Percentiles rank a stretch among this genome's conserved stretches.
Evolutionary conservation across 2,888 invertebrate genomes (phyloP).

Genomic region (Apamea monoglypha): DNA sequence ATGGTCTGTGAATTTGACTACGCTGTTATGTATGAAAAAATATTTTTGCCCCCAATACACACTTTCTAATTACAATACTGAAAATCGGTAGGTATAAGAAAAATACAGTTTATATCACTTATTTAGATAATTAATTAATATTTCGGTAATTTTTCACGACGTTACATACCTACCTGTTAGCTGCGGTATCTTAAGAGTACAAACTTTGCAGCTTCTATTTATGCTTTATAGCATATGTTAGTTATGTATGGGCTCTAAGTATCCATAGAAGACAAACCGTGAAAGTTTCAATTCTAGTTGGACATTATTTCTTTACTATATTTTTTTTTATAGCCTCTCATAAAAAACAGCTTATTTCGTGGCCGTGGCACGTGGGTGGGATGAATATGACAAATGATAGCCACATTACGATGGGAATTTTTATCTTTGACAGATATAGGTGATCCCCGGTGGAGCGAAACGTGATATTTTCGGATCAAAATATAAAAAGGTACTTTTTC

Average conservation of each 20-base stretch:
- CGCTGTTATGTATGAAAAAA: too few relatives aligned
- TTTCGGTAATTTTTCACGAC: too few relatives aligned
- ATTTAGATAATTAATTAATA: too few relatives aligned
- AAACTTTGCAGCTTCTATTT: background rate
- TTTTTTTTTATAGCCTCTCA: background rate
- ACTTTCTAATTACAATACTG: background rate
- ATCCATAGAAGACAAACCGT: background rate
- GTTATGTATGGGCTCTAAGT: too few relatives aligned
- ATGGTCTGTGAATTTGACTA: too few relatives aligned
- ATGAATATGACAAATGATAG: constrained; percentile 67
- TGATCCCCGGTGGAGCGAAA: constrained; percentile 57
- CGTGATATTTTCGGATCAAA: constrained; percentile 61
- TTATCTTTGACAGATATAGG: constrained; percentile 70
- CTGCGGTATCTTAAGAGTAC: background rate
- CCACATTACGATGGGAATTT: constrained; percentile 64
- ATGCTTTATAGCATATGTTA: too few relatives aligned
- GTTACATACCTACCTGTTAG: too few relatives aligned
- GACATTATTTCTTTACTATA: background rate
- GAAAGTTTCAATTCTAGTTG: background rate
- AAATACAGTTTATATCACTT: too few relatives aligned
- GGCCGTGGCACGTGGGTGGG: constrained; percentile 47
- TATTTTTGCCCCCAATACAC: background rate
- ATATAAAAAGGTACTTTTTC: constrained; percentile 37
- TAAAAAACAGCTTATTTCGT: constrained; percentile 11
- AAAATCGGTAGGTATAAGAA: background rate